Base-by-base conservation (phyloP, 2,113 vertebrate genomes). In the Syngnathus floridae region DNA sequence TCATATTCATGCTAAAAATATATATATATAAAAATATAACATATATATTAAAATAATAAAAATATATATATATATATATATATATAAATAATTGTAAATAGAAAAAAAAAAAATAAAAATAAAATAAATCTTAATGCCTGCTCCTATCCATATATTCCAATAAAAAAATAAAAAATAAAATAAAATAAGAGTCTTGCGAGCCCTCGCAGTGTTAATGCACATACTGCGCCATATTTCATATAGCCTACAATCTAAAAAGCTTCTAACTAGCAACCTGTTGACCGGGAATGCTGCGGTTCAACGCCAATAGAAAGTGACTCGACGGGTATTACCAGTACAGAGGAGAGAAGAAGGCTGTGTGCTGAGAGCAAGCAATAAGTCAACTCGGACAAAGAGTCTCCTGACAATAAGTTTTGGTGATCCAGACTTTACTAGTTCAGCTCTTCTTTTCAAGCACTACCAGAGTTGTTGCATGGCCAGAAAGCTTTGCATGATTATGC, bases 281-380 rank as follows among this genome's bases (percentile, higher is more conserved):
- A 67, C 60, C 72, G 43, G 73, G 64, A 67, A 74, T 65, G 72
- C 54, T 70, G 43, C n/a, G 3, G 66, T 63, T 59, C 54, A 74
- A 49, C 64, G 46, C 22, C 21, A 38, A 67, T 19, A 67, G 67
- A 79, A 78, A 75, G 85, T 70, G 67, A 77, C 68, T 9, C 2
- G 65, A 87, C 88, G 0, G 57, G 86, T 86, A 65, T 54, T 70
- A 82, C 77, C 73, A 68, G 82, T 74, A 62, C 3, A 1, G 2
- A 26, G 48, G 26, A n/a, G 14, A 35, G 61, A 22, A 19, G 1
- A 48, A 48, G 11, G 1, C 13, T 3, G 37, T 11, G 43, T 37
- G 49, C 14, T 14, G 11, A 3, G 60, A 58, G 1, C 66, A 45
- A 58, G 1, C 66, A 48, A 52, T 9, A 45, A 58, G 36, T 19